Evolutionary conservation across 1,140 invertebrate genomes (phyloP).

Genomic region (Prorops nasuta): DNA sequence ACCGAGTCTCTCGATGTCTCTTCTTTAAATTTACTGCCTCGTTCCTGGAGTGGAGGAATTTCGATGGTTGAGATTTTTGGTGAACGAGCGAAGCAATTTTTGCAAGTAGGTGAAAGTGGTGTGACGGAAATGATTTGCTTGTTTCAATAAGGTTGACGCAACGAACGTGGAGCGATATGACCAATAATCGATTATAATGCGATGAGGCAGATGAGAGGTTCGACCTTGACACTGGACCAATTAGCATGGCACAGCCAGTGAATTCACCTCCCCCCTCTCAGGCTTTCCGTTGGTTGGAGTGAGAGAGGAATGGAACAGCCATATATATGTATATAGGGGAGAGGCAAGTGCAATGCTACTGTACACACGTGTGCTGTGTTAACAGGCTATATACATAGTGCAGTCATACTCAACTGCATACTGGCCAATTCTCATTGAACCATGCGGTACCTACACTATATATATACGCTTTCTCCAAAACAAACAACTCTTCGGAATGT

Average conservation of each 20-base stretch:
- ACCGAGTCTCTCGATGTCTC: no score
- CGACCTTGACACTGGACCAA: conserved; percentile 57
- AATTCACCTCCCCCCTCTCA: conserved; percentile 1
- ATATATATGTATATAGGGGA: no score
- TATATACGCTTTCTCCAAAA: conserved; percentile 1
- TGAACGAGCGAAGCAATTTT: background rate
- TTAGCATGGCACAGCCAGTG: no score
- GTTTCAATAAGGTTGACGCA: no score
- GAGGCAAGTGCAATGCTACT: conserved; percentile 50
- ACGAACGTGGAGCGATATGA: conserved; percentile 38
- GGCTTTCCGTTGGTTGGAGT: no score
- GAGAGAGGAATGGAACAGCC: no score
- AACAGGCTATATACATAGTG: conserved; percentile 26
- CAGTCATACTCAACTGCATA: conserved; percentile 32
- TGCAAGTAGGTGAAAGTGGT: background rate
- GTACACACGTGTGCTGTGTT: conserved; percentile 38
- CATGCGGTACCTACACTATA: conserved; percentile 10
- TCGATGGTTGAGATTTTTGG: no score
- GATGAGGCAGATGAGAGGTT: conserved; percentile 51
- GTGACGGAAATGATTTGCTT: no score
- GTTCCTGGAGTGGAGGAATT: background rate
- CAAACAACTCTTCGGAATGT: no score
- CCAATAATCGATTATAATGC: conserved; percentile 55
- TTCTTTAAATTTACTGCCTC: background rate
- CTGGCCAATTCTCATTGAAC: conserved; percentile 24